These are phyloP conservation scores for Anguilla obscura DNA, from an alignment of 2,797 vertebrate genomes.

Conservation along the genomic window DNA sequence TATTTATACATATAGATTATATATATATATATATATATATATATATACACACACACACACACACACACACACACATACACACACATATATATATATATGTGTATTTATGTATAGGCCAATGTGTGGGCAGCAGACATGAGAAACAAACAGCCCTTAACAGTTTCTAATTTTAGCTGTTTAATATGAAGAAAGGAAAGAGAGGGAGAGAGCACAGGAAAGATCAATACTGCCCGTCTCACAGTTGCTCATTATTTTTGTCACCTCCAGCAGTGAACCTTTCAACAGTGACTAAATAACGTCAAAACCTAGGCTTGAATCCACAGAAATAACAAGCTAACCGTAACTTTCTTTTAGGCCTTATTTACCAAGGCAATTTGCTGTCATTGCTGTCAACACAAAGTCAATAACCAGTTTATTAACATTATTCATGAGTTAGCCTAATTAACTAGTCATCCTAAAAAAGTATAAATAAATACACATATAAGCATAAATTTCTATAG, in stretches of 20 bases:
- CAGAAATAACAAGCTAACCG: not conserved
- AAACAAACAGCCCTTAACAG: conserved; percentile 1
- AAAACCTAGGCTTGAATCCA: not conserved
- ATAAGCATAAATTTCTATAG: too few relatives aligned
- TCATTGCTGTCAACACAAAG: too few relatives aligned
- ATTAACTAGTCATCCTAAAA: too few relatives aligned
- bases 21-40: not conserved
- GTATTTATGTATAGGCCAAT: not conserved
- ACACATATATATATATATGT: not conserved
- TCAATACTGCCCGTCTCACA: not conserved
- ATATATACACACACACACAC: not conserved
- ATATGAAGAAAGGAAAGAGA: not conserved
- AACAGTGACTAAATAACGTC: not conserved
- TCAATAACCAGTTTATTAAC: too few relatives aligned
- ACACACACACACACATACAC: not conserved
- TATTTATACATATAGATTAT: not conserved
- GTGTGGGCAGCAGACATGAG: not conserved
- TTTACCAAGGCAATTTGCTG: too few relatives aligned
- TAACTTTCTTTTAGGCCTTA: not conserved
- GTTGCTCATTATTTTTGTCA: not conserved
- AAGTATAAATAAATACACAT: too few relatives aligned
- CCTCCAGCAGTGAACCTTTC: not conserved
- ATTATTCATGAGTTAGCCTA: too few relatives aligned
- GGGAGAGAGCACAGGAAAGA: not conserved
- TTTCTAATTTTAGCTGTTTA: not conserved